Percentiles rank a stretch among this genome's conserved stretches.
These are phyloP conservation scores for Drosophila affinis DNA, from an alignment of 2,888 invertebrate genomes.

Conservation along the genomic window DNA sequence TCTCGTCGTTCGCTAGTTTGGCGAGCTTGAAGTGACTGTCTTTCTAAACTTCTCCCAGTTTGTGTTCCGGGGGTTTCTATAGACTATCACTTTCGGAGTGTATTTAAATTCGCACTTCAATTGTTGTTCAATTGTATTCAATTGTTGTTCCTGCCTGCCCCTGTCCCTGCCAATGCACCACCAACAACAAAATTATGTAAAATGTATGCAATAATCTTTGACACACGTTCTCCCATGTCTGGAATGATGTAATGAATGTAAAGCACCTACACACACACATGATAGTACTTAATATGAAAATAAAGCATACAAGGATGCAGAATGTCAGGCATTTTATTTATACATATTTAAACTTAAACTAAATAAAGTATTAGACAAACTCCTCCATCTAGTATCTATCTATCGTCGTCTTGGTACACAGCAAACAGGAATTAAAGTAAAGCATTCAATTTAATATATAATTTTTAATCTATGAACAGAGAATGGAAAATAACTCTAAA, in stretches of 20 bases:
- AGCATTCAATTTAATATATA: slow-evolving; percentile 14
- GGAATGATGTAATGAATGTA: slow-evolving; percentile 18
- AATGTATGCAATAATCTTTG: slow-evolving; percentile 30
- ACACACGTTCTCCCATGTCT: slow-evolving; percentile 26
- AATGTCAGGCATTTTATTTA: slow-evolving; percentile 72
- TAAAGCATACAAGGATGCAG: slow-evolving; percentile 64
- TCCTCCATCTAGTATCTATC: not conserved
- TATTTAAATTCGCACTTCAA: too few species aligned
- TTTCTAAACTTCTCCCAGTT: too few species aligned
- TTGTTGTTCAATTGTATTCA: too few species aligned
- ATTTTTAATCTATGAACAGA: slow-evolving; percentile 17
- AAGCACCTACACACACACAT: slow-evolving; percentile 11
- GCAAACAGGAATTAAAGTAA: slow-evolving; percentile 5
- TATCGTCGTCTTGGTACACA: slow-evolving; percentile 14
- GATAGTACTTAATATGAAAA: slow-evolving; percentile 44
- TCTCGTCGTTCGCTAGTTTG: too few species aligned
- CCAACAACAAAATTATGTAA: not conserved
- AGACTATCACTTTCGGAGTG: too few species aligned
- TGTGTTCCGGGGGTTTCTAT: too few species aligned
- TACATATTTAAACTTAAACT: slow-evolving; percentile 42
- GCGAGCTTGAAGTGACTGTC: too few species aligned
- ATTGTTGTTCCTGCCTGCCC: slow-evolving; percentile 18
- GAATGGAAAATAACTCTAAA: not conserved
- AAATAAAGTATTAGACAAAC: slow-evolving; percentile 33
- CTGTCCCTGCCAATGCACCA: slow-evolving; percentile 4